Conservation (phyloP, 2,113 vertebrate species). For the Hemibagrus wyckioides region DNA sequence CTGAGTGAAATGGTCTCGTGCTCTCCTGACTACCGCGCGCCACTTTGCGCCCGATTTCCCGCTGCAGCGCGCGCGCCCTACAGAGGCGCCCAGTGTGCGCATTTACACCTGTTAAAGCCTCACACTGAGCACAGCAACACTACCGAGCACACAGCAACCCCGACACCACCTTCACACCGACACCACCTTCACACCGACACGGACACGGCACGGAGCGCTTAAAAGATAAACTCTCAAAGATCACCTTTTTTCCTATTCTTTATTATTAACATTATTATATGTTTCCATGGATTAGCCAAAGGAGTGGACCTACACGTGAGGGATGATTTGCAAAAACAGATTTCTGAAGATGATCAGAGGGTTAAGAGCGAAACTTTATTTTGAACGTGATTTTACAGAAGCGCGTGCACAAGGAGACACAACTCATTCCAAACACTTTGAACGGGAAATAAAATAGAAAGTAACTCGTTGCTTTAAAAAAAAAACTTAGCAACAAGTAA, state of each 20-base stretch:
- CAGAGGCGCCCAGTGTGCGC: conserved; percentile 68
- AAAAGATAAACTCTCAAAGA: neutral
- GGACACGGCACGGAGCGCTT: neutral
- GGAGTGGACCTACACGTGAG: neutral
- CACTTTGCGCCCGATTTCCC: conserved; percentile 38
- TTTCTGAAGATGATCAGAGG: neutral
- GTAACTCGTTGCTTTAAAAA: neutral
- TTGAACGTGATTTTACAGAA: neutral
- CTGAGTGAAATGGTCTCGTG: neutral
- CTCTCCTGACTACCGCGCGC: neutral
- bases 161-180: neutral
- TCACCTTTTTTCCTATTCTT: neutral
- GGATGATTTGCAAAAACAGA: neutral
- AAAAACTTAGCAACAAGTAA: neutral
- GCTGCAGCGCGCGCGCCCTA: conserved; percentile 39
- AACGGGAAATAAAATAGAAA: neutral
- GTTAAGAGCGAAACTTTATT: neutral
- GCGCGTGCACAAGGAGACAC: neutral
- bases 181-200: neutral
- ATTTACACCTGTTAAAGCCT: neutral
- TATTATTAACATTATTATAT: neutral
- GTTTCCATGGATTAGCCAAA: neutral
- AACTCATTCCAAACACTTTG: neutral
- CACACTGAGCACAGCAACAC: conserved; percentile 16
- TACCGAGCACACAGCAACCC: neutral